Evolutionary conservation across 1,140 invertebrate species (phyloP).

Genomic region (Tachypleus tridentatus): DNA sequence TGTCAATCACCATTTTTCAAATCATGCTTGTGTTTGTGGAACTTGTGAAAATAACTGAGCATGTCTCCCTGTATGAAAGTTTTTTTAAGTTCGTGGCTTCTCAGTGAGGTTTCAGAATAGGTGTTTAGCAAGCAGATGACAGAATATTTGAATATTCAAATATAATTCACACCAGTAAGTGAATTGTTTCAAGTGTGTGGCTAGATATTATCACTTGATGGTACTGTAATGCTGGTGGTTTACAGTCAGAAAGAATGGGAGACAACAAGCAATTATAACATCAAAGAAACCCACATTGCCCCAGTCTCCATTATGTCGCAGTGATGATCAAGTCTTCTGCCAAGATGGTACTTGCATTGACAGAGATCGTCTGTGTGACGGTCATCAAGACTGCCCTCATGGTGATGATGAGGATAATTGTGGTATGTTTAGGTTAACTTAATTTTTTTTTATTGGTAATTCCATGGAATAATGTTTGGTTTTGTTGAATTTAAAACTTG

Average conservation of each 20-base stretch:
- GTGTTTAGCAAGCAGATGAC: background rate
- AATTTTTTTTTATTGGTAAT: no score
- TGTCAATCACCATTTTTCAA: no score
- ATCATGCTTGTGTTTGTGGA: no score
- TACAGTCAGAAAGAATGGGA: background rate
- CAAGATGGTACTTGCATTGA: slow-evolving; percentile 59
- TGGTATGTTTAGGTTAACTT: slow-evolving; percentile 9
- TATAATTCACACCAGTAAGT: background rate
- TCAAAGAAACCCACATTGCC: background rate
- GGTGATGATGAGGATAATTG: slow-evolving; percentile 30
- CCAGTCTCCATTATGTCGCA: slow-evolving; percentile 33
- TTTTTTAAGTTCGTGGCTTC: no score
- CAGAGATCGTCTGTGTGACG: slow-evolving; percentile 80
- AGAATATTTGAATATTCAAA: no score
- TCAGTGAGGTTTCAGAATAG: no score
- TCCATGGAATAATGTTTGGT: no score
- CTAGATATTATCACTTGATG: background rate
- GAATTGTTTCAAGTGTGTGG: background rate
- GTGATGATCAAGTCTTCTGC: slow-evolving; percentile 39
- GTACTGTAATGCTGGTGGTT: background rate
- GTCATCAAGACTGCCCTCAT: slow-evolving; percentile 59
- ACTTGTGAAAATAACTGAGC: no score
- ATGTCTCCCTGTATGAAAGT: no score
- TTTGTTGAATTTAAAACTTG: background rate
- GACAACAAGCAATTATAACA: background rate